Base-by-base conservation (phyloP, 1,140 invertebrate genomes). In the Acarapis woodi region DNA sequence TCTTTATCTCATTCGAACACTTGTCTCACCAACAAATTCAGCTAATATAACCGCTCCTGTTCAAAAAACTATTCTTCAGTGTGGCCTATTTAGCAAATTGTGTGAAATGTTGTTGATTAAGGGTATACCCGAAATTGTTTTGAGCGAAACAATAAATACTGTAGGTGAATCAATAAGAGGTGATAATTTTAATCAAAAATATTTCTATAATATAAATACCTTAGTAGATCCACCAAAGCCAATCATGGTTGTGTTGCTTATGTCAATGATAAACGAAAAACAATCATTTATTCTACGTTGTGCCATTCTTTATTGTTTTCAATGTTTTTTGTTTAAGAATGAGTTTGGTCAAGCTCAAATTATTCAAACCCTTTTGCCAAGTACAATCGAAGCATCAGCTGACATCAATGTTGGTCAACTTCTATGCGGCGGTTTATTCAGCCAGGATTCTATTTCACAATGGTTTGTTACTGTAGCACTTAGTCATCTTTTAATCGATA, bases 201-300 rank as follows among this genome's bases (percentile, higher is more conserved):
- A 76, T 52, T 70, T 97, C 50, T 69, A 73, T 1, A 68, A 66
- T 42, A 75, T 94, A n/a, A 69, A 77, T 59, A 85, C 87, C 1
- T 85, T 83, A 1, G 78, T 75, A 12, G 74, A 66, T 50, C 83
- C 87, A 24, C 78, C 87, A 10, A 67, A 71, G 33, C 77, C 88
- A 1, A 82, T 78, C 1, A 73, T 97, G 32, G 73, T 96, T 0
- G 74, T 96, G 29, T 59, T 99, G 6, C 55, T 99, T 9, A 85
- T 94, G 74, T 93, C 85, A 0, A 94, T 99, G 83, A 80, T 96
- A 2, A 93, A 93, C 55, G 88, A 97, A 49, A 93, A 90, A 52
- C 90, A 97, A 54, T 73, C 82, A 10, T 78, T 96, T 52, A 56
- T 66, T 6, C 54, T 97, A 35, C 67, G 87, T 36, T 88, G 80